Base-by-base conservation (phyloP, 2,113 vertebrate genomes). In the Atrichornis clamosus region DNA sequence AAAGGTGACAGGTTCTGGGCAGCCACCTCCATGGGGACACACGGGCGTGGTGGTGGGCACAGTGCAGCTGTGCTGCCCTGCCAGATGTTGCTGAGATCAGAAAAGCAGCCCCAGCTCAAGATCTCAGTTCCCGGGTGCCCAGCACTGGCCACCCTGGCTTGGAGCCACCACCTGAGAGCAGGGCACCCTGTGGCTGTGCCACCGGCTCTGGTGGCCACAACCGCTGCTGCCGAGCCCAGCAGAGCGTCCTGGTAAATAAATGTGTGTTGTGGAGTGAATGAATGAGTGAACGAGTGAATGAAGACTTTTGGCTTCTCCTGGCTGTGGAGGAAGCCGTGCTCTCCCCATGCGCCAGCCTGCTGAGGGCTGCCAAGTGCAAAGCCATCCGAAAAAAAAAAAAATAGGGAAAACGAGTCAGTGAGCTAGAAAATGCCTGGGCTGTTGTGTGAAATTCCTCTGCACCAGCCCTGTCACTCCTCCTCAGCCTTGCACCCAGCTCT, bases 341-440 rank as follows among this genome's bases (percentile, higher is more conserved):
- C 55, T 79, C 86, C 65, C 80, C 8, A 4, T 55, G 91, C 1
- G 72, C 82, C 92, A 94, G 90, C 84, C 91, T 94, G 94, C 74
- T 68, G 67, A 74, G 93, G 76, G 80, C 94, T 95, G 95, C 94
- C 90, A 92, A 97, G 89, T 74, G 86, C 92, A 95, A 95, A 92
- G 74, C 77, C 92, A 79, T 74, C 72, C 6, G 47, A 80, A 80
- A 74, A 42, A 35, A 28, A 59, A 26, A 20, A 32, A 42, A 56
- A 20, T 3, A 17, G 63, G 82, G 33, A 83, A 87, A 95, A 86
- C 27, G 64, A 96, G 55, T 95, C 96, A 96, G 84, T 96, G 96
- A 97, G 93, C 94, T 93, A 95, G 96, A 97, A 97, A 96, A 96
- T 95, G 95, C 89, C 82, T 80, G 89, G 91, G n/a, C 96, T 77